phyloP scores from a whole-genome alignment of 2,888 invertebrate genomes.

The Cremastobaeus sp. region DNA sequence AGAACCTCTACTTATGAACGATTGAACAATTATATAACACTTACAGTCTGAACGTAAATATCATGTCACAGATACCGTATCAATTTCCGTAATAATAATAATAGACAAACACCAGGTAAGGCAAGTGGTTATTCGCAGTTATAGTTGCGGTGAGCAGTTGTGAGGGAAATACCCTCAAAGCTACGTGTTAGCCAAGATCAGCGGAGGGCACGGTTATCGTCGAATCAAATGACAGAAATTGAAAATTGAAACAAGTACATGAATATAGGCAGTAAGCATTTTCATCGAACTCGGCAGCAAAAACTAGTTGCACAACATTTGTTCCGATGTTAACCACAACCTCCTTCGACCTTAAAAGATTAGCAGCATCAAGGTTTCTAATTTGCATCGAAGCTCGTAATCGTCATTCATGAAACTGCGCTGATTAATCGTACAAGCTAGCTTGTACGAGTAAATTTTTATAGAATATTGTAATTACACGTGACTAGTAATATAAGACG shows the following conservation, averaged over 20 bases:
- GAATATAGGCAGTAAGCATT: too few species aligned
- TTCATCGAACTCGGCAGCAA: constrained; percentile 13
- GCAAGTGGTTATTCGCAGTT: constrained; percentile 79
- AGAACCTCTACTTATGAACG: constrained; percentile 28
- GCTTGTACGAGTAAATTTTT: too few species aligned
- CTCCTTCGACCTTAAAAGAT: constrained; percentile 74
- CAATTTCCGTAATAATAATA: constrained; percentile 67
- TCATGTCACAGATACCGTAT: constrained; percentile 61
- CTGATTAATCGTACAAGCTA: constrained; percentile 18
- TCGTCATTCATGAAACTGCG: constrained; percentile 36
- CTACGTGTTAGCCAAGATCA: constrained; percentile 78
- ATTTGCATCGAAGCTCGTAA: constrained; percentile 70
- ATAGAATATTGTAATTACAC: too few species aligned
- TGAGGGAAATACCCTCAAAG: constrained; percentile 78
- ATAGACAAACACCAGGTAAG: constrained; percentile 78
- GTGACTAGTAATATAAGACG: too few species aligned
- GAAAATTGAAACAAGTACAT: too few species aligned
- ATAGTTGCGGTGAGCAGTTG: constrained; percentile 79
- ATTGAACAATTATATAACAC: constrained; percentile 22
- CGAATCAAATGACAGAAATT: too few species aligned
- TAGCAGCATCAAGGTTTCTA: constrained; percentile 77
- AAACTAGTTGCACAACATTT: too few species aligned
- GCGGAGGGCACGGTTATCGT: constrained; percentile 64
- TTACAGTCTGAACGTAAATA: constrained; percentile 40
- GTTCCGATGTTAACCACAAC: constrained; percentile 56